Evolutionary conservation across 2,888 invertebrate species (phyloP).

Genomic region (Toxonevra muliebris): DNA sequence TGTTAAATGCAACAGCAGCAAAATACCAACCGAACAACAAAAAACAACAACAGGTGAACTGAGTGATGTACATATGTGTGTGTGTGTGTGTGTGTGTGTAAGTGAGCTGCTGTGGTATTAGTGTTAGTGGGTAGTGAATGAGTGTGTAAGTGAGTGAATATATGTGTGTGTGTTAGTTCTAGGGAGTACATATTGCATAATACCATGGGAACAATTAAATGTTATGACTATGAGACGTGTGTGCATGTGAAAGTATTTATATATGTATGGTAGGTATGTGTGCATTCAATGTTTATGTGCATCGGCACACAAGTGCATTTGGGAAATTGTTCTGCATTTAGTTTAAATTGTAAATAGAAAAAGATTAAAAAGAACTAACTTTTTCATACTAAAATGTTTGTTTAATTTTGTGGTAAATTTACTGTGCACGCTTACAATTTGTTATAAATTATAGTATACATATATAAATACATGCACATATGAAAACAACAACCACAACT

Average conservation of each 20-base stretch:
- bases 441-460: constrained; percentile 8
- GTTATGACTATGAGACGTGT: constrained; percentile 38
- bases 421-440: constrained; percentile 25
- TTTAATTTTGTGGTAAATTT: constrained; percentile 34
- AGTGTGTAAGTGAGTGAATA: constrained; percentile 30
- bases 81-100: constrained; percentile 13
- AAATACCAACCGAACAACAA: too few species aligned
- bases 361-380: constrained; percentile 26
- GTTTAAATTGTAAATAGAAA: constrained; percentile 47
- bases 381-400: constrained; percentile 36
- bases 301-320: constrained; percentile 38
- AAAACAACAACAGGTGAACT: constrained; percentile 21
- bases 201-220: constrained; percentile 43
- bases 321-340: constrained; percentile 58
- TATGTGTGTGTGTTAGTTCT: constrained; percentile 4
- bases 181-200: constrained; percentile 10
- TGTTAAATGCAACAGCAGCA: constrained; percentile 19
- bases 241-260: neutral
- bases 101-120: too few species aligned
- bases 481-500: constrained; percentile 8
- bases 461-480: constrained; percentile 7
- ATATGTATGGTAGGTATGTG: neutral
- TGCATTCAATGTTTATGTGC: constrained; percentile 19
- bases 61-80: neutral
- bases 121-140: too few species aligned